Conservation (phyloP, 1,140 invertebrate species). For the Melanaphis sacchari region DNA sequence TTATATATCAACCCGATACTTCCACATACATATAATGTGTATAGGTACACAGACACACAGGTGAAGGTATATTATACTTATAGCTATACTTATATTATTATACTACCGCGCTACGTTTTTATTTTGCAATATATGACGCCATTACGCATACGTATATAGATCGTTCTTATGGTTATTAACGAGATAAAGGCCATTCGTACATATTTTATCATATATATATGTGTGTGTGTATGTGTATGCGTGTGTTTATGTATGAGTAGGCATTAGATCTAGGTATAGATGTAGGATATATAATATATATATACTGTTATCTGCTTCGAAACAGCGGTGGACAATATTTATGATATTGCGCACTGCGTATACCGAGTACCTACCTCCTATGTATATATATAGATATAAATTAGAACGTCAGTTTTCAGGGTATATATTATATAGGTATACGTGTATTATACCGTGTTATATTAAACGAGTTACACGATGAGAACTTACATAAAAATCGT, state of each 20-base stretch:
- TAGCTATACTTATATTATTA: background rate
- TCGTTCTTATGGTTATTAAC: background rate
- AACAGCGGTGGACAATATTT: background rate
- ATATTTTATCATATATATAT: background rate
- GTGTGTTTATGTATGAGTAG: too few species aligned
- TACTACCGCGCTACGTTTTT: slow-evolving; percentile 1
- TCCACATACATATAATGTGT: background rate
- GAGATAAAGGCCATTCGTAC: background rate
- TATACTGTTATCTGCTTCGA: background rate
- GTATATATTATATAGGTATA: background rate
- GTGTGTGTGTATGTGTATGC: background rate
- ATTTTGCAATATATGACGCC: background rate
- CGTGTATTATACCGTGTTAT: background rate
- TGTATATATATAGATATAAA: background rate
- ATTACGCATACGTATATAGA: background rate
- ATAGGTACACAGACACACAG: background rate
- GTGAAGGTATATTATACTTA: background rate
- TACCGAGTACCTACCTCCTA: background rate
- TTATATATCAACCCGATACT: background rate
- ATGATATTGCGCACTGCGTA: background rate
- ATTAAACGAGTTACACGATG: background rate
- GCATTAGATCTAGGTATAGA: background rate
- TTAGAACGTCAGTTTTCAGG: background rate
- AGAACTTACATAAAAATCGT: background rate
- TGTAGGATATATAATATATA: background rate